A percentile compares a stretch with the other conserved stretches of the same genome.
phyloP scores from a whole-genome alignment of 2,888 invertebrate genomes.

The Noctua fimbriata region DNA sequence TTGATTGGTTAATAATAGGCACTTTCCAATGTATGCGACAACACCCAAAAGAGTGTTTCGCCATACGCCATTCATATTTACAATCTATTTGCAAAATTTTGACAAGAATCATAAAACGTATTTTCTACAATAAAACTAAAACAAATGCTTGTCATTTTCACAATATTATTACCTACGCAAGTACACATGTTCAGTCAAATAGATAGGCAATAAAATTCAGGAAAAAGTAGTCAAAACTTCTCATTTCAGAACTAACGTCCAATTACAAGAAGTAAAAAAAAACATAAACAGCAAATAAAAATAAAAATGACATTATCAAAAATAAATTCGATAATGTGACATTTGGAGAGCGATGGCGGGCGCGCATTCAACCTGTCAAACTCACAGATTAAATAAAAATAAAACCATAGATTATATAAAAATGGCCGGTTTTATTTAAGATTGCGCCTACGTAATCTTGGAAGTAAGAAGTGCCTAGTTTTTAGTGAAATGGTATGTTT shows the following conservation, averaged over 20 bases:
- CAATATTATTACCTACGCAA: conserved; percentile 1
- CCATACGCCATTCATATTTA: background rate
- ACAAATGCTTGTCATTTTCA: conserved; percentile 30
- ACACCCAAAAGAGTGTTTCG: background rate
- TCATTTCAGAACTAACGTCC: conserved; percentile 42
- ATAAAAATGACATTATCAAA: conserved; percentile 51
- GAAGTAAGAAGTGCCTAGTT: conserved; percentile 47
- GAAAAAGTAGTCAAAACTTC: conserved; percentile 61
- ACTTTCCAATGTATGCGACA: background rate
- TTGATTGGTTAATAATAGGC: background rate
- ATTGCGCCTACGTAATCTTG: conserved; percentile 58
- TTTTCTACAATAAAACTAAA: conserved; percentile 8
- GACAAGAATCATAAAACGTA: background rate
- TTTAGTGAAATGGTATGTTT: conserved; percentile 55
- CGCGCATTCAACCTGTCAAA: conserved; percentile 67
- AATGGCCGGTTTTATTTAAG: conserved; percentile 43
- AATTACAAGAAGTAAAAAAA: conserved; percentile 46
- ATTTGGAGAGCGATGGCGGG: conserved; percentile 61
- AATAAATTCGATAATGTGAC: conserved; percentile 65
- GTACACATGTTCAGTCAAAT: conserved; percentile 36
- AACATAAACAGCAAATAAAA: conserved; percentile 60
- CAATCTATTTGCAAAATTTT: background rate
- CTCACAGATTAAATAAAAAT: conserved; percentile 65
- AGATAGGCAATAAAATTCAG: conserved; percentile 47
- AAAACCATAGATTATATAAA: conserved; percentile 54